phyloP scores from a whole-genome alignment of 2,113 vertebrate genomes.

The Gasterosteus nipponicus region DNA sequence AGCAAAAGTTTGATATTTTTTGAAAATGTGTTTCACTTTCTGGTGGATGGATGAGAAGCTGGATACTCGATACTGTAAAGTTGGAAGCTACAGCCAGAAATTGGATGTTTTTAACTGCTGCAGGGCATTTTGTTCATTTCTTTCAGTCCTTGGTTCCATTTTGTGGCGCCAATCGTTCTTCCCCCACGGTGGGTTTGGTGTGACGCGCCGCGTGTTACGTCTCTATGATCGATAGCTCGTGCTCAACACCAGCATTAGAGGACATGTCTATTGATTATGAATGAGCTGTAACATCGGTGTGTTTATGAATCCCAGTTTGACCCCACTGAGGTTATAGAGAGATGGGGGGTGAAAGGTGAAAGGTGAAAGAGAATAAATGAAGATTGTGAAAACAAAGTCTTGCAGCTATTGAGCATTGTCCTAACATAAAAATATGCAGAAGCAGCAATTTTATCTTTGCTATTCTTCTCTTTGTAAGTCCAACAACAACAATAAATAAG shows the following conservation, averaged over 20 bases:
- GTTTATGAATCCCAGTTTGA: neutral
- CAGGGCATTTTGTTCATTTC: neutral
- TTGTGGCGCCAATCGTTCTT: neutral
- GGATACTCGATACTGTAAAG: neutral
- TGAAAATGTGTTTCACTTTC: neutral
- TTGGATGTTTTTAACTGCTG: neutral
- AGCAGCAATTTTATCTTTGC: neutral
- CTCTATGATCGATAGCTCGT: neutral
- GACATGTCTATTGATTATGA: neutral
- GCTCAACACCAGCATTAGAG: neutral
- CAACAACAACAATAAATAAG: neutral
- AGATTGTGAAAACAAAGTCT: neutral
- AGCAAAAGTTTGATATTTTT: neutral
- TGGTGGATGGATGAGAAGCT: neutral
- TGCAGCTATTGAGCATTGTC: neutral
- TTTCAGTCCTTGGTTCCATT: neutral
- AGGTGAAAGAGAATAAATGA: neutral
- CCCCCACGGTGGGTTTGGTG: too few species aligned
- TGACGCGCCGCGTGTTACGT: neutral
- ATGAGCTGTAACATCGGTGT: neutral
- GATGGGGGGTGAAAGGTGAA: neutral
- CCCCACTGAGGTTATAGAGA: neutral
- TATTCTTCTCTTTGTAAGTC: neutral
- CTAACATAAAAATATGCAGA: neutral
- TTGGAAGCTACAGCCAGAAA: neutral